Conservation (phyloP, 2,888 invertebrate genomes). For the Euzetes globulus region DNA sequence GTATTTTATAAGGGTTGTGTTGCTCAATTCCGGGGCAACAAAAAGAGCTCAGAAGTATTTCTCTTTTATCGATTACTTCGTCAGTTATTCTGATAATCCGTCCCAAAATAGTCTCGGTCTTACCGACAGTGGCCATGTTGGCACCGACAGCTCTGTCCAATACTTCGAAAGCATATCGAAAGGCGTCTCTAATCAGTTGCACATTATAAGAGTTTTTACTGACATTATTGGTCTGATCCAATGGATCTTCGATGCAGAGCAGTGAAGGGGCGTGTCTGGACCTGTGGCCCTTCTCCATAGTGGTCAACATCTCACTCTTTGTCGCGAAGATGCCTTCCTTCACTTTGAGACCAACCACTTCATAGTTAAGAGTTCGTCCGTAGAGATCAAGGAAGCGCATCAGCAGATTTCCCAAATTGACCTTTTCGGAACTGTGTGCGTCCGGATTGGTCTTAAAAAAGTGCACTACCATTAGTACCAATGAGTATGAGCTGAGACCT, state of each 20-base stretch:
- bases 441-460: slow-evolving; percentile 87
- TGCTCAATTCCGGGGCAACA: too few relatives aligned
- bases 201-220: slow-evolving; percentile 94
- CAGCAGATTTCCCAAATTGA: slow-evolving; percentile 82
- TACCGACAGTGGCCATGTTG: slow-evolving; percentile 34
- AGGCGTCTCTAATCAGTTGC: slow-evolving; percentile 80
- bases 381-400: slow-evolving; percentile 97
- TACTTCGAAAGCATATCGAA: slow-evolving; percentile 77
- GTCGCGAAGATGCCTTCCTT: slow-evolving; percentile 87
- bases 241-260: slow-evolving; percentile 94
- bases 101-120: slow-evolving; percentile 62
- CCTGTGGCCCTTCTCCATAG: slow-evolving; percentile 90
- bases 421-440: slow-evolving; percentile 55
- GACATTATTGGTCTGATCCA: slow-evolving; percentile 79
- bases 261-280: slow-evolving; percentile 78
- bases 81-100: slow-evolving; percentile 70
- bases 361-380: slow-evolving; percentile 71
- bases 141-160: slow-evolving; percentile 44
- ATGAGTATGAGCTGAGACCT: slow-evolving; percentile 96
- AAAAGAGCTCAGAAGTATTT: neutral
- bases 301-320: slow-evolving; percentile 77
- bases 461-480: slow-evolving; percentile 96
- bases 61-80: slow-evolving; percentile 69
- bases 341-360: slow-evolving; percentile 65
- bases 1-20: too few relatives aligned